These are phyloP conservation scores for Drosophila tripunctata DNA, from an alignment of 2,888 invertebrate species.

Conservation along the genomic window DNA sequence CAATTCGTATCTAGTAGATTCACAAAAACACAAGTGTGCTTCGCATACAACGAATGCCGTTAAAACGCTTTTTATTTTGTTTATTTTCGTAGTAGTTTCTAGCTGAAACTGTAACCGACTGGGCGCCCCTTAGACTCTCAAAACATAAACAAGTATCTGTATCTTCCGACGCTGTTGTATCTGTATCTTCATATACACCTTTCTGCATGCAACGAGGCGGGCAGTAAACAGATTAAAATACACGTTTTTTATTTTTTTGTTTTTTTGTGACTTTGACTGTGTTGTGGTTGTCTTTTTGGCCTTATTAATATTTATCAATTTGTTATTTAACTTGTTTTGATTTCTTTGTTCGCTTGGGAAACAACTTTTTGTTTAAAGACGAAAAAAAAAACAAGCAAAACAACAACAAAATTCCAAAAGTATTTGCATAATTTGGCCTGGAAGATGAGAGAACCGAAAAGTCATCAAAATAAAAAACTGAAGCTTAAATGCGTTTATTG, in stretches of 20 bases:
- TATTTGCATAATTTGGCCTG: constrained; percentile 55
- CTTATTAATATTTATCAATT: constrained; percentile 77
- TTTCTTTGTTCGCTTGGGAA: constrained; percentile 51
- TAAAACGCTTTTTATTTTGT: constrained; percentile 24
- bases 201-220: constrained; percentile 44
- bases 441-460: constrained; percentile 18
- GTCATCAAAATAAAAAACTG: constrained; percentile 21
- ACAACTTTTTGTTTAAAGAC: constrained; percentile 48
- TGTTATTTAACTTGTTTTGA: constrained; percentile 76
- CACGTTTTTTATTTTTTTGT: constrained; percentile 23
- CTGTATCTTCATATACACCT: constrained; percentile 1
- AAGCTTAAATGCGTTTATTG: constrained; percentile 14
- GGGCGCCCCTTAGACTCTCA: constrained; percentile 14
- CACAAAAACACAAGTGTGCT: constrained; percentile 57
- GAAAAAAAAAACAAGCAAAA: constrained; percentile 24
- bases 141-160: constrained; percentile 1
- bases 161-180: no score
- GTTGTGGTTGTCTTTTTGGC: constrained; percentile 32
- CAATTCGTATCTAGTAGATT: constrained; percentile 62
- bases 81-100: background rate
- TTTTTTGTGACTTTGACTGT: constrained; percentile 3
- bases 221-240: constrained; percentile 24
- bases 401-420: constrained; percentile 14
- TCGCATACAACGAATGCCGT: constrained; percentile 59
- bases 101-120: constrained; percentile 31